A percentile compares a stretch with the other conserved stretches of the same genome.
Conservation (phyloP, 2,888 invertebrate species). For the Chromoteleia sp. region DNA sequence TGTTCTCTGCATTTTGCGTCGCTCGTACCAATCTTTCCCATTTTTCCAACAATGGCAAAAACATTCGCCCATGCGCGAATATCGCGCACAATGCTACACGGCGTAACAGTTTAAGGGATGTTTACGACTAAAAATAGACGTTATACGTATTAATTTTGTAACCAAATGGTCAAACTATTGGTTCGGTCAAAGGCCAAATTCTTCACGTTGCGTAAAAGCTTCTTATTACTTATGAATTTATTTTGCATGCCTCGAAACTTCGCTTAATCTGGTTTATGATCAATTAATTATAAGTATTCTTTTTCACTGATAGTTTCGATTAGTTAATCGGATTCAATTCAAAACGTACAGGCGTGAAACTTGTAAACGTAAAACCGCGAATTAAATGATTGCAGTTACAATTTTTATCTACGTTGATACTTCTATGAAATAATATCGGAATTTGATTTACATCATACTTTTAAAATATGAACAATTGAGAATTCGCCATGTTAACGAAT, state of each 20-base stretch:
- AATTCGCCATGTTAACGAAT: too few species aligned
- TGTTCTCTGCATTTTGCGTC: conserved; percentile 69
- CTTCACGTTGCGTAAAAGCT: conserved; percentile 19
- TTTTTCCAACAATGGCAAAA: conserved; percentile 48
- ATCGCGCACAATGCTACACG: conserved; percentile 13
- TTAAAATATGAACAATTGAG: too few species aligned
- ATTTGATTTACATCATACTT: too few species aligned
- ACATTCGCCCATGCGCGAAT: conserved; percentile 8
- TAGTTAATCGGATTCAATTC: too few species aligned
- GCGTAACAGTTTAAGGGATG: conserved; percentile 40
- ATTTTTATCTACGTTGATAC: too few species aligned
- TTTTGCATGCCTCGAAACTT: background rate
- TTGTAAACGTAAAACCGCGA: too few species aligned
- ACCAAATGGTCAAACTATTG: conserved; percentile 22
- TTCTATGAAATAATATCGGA: too few species aligned
- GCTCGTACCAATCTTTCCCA: conserved; percentile 56
- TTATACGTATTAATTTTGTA: background rate
- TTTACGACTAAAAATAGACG: conserved; percentile 35
- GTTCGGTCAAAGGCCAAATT: conserved; percentile 13
- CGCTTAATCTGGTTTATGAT: background rate
- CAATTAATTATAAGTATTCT: background rate
- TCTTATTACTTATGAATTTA: background rate
- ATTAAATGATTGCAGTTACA: too few species aligned
- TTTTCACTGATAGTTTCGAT: background rate
- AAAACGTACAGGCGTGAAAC: too few species aligned